Evolutionary conservation across 2,797 vertebrate species (phyloP).

Genomic region (Xiphophorus birchmanni): DNA sequence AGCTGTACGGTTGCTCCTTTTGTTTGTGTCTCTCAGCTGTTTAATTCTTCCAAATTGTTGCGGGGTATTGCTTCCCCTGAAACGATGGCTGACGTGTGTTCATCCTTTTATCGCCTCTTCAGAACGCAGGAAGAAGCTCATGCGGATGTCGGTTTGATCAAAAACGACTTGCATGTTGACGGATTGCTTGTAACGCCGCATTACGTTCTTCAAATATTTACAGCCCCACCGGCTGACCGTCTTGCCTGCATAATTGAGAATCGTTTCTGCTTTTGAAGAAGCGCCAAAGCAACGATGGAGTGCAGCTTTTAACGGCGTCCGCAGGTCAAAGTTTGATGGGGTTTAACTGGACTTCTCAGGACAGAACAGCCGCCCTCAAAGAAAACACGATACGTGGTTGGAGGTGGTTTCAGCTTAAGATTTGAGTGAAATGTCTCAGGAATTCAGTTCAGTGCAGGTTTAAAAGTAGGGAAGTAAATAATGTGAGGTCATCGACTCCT

Average conservation of each 20-base stretch:
- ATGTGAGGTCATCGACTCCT: background rate
- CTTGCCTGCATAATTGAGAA: constrained; percentile 62
- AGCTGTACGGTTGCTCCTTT: background rate
- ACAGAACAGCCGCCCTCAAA: background rate
- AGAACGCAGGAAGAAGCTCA: constrained; percentile 49
- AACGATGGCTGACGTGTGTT: constrained; percentile 35
- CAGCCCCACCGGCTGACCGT: constrained; percentile 36
- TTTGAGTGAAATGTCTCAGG: background rate
- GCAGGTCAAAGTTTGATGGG: constrained; percentile 43
- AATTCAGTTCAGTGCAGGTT: background rate
- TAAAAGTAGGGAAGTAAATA: background rate
- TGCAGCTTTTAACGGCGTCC: constrained; percentile 65
- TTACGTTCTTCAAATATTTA: constrained; percentile 57
- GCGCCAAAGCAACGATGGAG: constrained; percentile 33
- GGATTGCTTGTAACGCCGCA: constrained; percentile 40
- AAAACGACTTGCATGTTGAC: constrained; percentile 39
- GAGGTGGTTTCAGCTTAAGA: background rate
- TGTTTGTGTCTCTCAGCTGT: constrained; percentile 5
- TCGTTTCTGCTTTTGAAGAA: constrained; percentile 44
- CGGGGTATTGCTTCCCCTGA: constrained; percentile 41
- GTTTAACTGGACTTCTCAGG: background rate
- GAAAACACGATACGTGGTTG: background rate
- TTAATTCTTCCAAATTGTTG: constrained; percentile 26
- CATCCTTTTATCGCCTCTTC: constrained; percentile 20
- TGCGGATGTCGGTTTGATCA: constrained; percentile 48